Evolutionary conservation across 1,140 invertebrate species (phyloP), one percentile per base, ranked within the genome.

Genomic region (Hyles euphorbiae): DNA sequence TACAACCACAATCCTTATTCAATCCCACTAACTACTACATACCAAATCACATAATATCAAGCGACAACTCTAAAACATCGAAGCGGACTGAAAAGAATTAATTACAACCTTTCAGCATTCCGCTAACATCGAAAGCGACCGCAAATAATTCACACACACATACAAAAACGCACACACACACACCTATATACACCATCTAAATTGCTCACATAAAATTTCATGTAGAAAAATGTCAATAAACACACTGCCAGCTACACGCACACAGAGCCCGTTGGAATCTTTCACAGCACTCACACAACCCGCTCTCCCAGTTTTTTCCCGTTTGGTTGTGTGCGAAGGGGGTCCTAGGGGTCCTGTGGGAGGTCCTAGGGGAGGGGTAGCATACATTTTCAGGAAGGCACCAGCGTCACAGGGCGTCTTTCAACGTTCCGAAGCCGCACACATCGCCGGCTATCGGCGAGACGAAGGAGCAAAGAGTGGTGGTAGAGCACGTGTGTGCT

Each of bases 211-310:
- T 74, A 76, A 78, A 76, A 72, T 72, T 76, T 71, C 76, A 76
- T 78, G 76, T 80, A 87, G 78, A 83, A 83, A 84, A 87, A 87
- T 82, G 82, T 87, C 84, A 83, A 87, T 84, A 87, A 78, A 63
- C 34, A 50, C 33, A 44, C 36, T 22, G 8, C 9, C 54, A 22
- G 22, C 33, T 5, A 61, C 65, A 60, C 8, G 36, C 36, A 81
- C 73, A 79, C 80, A 78, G 70, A 58, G 69, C 22, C 22, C 22
- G 22, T 22, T 22, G 71, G 68, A 73, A 83, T 85, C 78, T 77
- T 78, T 78, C 73, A 79, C 58, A 60, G 59, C 50, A 46, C 68
- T 58, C 80, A 82, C 76, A 84, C 74, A 61, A 5, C 4, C 47
- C 54, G 51, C 61, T 68, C 61, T 53, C 22, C 71, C 70, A 52